A percentile compares a stretch with the other conserved stretches of the same genome.
These are phyloP conservation scores for Hirtodrosophila cameraria DNA, from an alignment of 2,888 invertebrate genomes.

Conservation along the genomic window DNA sequence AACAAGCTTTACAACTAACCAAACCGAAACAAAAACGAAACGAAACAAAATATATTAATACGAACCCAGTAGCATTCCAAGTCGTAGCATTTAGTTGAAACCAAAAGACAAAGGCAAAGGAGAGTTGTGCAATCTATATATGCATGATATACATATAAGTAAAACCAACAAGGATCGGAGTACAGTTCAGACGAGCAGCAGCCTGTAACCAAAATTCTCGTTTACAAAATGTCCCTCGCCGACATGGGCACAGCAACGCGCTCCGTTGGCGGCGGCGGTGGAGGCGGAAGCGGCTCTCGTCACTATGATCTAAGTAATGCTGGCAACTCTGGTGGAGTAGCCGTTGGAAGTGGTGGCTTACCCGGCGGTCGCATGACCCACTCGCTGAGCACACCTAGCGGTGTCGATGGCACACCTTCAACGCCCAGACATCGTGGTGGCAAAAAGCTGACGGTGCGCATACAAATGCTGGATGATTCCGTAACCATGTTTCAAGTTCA, in stretches of 20 bases:
- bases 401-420: conserved; percentile 88
- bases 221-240: conserved; percentile 83
- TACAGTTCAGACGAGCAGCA: conserved; percentile 7
- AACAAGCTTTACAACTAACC: conserved; percentile 31
- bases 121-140: conserved; percentile 36
- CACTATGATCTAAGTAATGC: conserved; percentile 50
- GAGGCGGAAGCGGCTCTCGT: conserved; percentile 50
- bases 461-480: conserved; percentile 95
- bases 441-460: conserved; percentile 94
- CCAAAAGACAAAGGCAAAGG: conserved; percentile 23
- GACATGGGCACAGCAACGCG: conserved; percentile 82
- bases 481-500: conserved; percentile 96
- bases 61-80: conserved; percentile 68
- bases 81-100: conserved; percentile 52
- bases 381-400: conserved; percentile 93
- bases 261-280: conserved; percentile 57
- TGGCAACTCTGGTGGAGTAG: conserved; percentile 62
- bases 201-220: conserved; percentile 70
- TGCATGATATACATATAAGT: conserved; percentile 31
- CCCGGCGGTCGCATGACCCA: conserved; percentile 90
- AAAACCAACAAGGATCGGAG: conserved; percentile 24
- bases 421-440: conserved; percentile 93
- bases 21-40: conserved; percentile 26
- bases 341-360: conserved; percentile 58
- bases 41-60: conserved; percentile 15